A percentile compares a stretch with the other conserved stretches of the same genome.
Conservation (phyloP, 2,888 invertebrate species). For the Parelbella ahira region DNA sequence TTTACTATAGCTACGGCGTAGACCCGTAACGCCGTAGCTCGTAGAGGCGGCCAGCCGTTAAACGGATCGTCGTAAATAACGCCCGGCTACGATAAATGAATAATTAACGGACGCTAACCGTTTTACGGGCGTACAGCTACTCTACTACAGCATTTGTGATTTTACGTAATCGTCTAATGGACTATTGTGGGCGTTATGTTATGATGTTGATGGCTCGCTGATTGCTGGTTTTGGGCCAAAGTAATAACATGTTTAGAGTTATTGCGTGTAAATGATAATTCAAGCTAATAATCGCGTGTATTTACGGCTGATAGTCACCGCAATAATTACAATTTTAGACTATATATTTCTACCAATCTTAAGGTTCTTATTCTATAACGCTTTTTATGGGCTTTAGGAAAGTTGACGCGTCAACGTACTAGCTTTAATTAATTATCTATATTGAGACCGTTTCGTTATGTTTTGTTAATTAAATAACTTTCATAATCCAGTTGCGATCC, state of each 20-base stretch:
- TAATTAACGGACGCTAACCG: constrained; percentile 61
- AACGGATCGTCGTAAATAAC: constrained; percentile 41
- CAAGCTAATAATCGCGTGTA: background rate
- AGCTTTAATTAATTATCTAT: too few relatives aligned
- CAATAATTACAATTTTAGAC: too few relatives aligned
- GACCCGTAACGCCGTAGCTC: constrained; percentile 40
- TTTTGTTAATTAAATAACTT: too few relatives aligned
- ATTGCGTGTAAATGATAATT: constrained; percentile 6
- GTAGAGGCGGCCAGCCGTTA: constrained; percentile 41
- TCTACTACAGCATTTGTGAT: constrained; percentile 28
- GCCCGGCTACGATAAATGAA: constrained; percentile 56
- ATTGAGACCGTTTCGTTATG: too few relatives aligned
- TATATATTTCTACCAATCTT: too few relatives aligned
- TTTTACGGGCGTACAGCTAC: constrained; percentile 40
- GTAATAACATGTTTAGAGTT: constrained; percentile 2
- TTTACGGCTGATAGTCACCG: too few relatives aligned
- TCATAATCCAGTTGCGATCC: too few relatives aligned
- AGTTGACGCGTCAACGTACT: too few relatives aligned
- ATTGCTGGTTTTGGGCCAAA: constrained; percentile 3
- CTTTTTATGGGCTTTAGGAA: too few relatives aligned
- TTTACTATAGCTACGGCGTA: constrained; percentile 16
- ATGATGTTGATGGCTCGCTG: constrained; percentile 18
- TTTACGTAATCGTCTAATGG: constrained; percentile 31
- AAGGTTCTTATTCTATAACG: too few relatives aligned
- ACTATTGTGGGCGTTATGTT: constrained; percentile 18